Evolutionary conservation across 30 jellyfish, hydroid and myxozoan species (phyloP), one percentile per base, ranked within the genome.

Genomic region (Clytia hemisphaerica): DNA sequence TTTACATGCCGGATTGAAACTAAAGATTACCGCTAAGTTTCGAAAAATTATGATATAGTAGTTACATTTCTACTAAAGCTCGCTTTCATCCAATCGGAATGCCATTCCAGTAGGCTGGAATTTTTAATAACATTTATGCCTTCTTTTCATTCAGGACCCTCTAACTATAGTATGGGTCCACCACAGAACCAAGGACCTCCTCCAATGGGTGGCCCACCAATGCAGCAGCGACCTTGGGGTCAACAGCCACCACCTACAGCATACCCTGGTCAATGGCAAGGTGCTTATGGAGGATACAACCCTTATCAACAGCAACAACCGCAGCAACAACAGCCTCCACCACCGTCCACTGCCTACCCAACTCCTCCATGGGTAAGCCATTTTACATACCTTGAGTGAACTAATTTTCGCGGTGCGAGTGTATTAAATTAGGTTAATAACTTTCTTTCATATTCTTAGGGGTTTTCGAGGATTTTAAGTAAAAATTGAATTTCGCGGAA

Each of bases 301-400:
- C 78, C 78, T 15, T 65, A 65, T 65, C 94, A 44, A 32, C 80
- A 18, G 36, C 65, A 16, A 60, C 60, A 15, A 47, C 38, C 34
- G 31, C 47, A 19, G 12, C 70, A 19, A 29, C 61, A 19, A 5
- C 53, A 42, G 53, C 80, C 18, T 45, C 27, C 49, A 7, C 53
- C 77, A 21, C 14, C 80, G 0, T 36, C 83, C 18, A 29, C 31
- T 25, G 82, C 83, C 21, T 60, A 32, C 26, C 80, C 88, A 31
- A 58, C 82, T 21, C 88, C 88, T 12, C 83, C 82, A 2, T 65
- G 78, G 78, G 78, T 65, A 40, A 3, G 67, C n/a, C 53, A n/a
- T n/a, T n/a, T n/a, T n/a, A n/a, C n/a, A n/a, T n/a, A n/a, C n/a
- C n/a, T n/a, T n/a, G n/a, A n/a, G n/a, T n/a, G n/a, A n/a, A n/a